Conservation (phyloP, 2,888 invertebrate genomes). For the Cantharis nigra region DNA sequence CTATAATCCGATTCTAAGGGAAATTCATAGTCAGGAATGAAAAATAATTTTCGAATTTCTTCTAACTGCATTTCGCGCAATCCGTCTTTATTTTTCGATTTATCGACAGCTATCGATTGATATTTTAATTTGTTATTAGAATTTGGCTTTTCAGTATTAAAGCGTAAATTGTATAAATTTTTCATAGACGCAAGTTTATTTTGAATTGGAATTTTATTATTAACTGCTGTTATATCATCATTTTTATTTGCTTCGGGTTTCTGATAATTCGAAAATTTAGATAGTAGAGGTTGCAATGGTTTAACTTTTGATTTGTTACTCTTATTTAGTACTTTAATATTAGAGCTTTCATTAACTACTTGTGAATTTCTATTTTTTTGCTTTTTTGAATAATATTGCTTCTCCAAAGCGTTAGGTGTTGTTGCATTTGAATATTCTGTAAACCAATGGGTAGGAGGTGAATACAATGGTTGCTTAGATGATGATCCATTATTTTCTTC, state of each 20-base stretch:
- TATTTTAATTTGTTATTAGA: background rate
- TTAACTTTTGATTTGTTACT: background rate
- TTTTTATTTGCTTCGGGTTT: background rate
- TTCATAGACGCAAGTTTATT: background rate
- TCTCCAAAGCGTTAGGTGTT: constrained; percentile 12
- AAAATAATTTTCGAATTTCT: constrained; percentile 47
- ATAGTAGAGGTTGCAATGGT: background rate
- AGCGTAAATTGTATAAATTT: background rate
- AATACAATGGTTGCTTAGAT: constrained; percentile 56
- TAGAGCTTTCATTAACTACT: background rate
- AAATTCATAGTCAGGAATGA: constrained; percentile 55
- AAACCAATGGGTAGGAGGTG: constrained; percentile 63
- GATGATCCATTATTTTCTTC: constrained; percentile 55
- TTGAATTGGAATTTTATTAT: background rate
- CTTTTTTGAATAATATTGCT: constrained; percentile 11
- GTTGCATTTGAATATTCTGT: constrained; percentile 50
- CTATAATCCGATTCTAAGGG: constrained; percentile 50
- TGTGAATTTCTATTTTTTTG: constrained; percentile 1
- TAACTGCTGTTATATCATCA: background rate
- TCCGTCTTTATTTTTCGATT: background rate
- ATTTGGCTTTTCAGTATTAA: background rate
- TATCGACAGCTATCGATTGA: background rate
- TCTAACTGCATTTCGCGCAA: constrained; percentile 42
- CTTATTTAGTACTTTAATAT: background rate
- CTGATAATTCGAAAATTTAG: background rate